A percentile compares a stretch with the other conserved stretches of the same genome.
Conservation (phyloP, 1,140 invertebrate species). For the Anoplolepis gracilipes region DNA sequence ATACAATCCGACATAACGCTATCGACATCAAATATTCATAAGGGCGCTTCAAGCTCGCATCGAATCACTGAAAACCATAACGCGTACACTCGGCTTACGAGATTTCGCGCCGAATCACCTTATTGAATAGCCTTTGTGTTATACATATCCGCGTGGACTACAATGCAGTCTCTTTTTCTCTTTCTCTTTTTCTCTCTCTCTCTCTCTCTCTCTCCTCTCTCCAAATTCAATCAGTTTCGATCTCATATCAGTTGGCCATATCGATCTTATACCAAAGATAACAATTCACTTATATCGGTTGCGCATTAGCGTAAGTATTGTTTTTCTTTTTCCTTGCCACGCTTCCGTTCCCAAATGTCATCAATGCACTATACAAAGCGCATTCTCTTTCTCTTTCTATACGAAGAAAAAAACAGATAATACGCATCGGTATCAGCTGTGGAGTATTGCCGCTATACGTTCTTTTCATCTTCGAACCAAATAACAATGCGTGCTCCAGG, state of each 20-base stretch:
- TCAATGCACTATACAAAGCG: background rate
- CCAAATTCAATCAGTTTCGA: too few relatives aligned
- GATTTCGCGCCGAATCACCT: conserved; percentile 47
- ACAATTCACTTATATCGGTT: conserved; percentile 11
- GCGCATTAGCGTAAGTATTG: background rate
- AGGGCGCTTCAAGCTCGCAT: conserved; percentile 30
- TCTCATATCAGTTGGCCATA: background rate
- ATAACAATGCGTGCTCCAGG: conserved; percentile 31
- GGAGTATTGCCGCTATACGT: background rate
- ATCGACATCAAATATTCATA: conserved; percentile 58
- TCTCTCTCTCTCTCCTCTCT: too few relatives aligned
- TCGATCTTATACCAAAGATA: background rate
- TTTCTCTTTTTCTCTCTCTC: too few relatives aligned
- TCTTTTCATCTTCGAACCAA: conserved; percentile 43
- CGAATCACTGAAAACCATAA: conserved; percentile 50
- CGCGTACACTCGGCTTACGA: conserved; percentile 37
- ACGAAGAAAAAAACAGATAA: conserved; percentile 8
- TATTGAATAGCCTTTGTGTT: conserved; percentile 13
- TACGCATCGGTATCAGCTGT: conserved; percentile 19
- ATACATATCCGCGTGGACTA: background rate
- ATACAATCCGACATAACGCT: conserved; percentile 28
- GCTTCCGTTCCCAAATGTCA: too few relatives aligned
- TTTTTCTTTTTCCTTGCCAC: background rate
- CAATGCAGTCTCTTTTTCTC: background rate
- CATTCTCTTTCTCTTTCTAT: conserved; percentile 9